Percentiles rank a stretch among this genome's conserved stretches.
These are phyloP conservation scores for Alligator sinensis DNA, from an alignment of 2,113 vertebrate species.

Conservation along the genomic window DNA sequence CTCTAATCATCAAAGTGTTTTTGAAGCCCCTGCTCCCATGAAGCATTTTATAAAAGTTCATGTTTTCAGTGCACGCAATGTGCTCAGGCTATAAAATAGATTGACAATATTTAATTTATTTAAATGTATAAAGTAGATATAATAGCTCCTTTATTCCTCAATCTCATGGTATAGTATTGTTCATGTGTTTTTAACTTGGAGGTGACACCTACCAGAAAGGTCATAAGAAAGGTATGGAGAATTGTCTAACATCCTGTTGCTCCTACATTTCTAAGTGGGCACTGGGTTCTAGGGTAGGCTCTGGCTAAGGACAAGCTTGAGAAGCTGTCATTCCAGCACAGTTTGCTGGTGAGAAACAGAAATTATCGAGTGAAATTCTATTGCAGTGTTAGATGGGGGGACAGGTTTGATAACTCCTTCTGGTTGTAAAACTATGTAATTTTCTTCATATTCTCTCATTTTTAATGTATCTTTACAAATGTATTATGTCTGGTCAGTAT, in stretches of 20 bases:
- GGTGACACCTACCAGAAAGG: neutral
- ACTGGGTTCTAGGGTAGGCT: neutral
- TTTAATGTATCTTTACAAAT: neutral
- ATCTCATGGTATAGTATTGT: neutral
- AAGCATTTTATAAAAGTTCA: neutral
- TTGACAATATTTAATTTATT: neutral
- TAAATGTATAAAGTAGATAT: neutral
- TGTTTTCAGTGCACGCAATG: neutral
- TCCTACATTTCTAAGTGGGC: neutral
- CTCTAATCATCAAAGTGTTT: neutral
- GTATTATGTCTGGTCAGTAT: neutral
- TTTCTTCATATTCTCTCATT: neutral
- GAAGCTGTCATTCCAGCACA: neutral
- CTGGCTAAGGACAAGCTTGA: fast-evolving
- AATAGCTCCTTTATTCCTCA: neutral
- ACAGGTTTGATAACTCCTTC: too few relatives aligned
- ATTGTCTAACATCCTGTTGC: neutral
- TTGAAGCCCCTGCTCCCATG: neutral
- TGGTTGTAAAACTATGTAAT: neutral
- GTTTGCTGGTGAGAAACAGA: neutral
- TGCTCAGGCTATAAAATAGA: neutral
- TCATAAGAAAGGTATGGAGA: neutral
- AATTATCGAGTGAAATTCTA: neutral
- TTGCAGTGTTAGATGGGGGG: neutral
- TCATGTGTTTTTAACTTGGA: neutral